Evolutionary conservation across 2,888 invertebrate species (phyloP).

Genomic region (Lamellibrachia columna): DNA sequence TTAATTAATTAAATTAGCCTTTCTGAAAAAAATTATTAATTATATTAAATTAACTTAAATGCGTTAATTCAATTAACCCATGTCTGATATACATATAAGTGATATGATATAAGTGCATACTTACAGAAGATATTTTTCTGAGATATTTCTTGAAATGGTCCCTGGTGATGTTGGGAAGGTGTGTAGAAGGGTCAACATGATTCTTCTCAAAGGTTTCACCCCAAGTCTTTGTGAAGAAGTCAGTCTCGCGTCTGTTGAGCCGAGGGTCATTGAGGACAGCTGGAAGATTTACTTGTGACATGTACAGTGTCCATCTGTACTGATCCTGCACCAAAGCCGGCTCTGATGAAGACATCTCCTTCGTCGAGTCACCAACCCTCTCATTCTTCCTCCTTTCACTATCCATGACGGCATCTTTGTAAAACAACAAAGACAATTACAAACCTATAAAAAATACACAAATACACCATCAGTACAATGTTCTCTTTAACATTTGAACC

Average conservation of each 20-base stretch:
- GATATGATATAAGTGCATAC: constrained; percentile 34
- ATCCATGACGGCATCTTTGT: background rate
- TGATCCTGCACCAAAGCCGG: constrained; percentile 63
- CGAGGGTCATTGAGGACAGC: constrained; percentile 95
- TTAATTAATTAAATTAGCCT: too few relatives aligned
- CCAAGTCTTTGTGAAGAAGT: constrained; percentile 98
- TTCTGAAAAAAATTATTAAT: too few relatives aligned
- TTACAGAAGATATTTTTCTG: constrained; percentile 72
- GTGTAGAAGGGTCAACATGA: constrained; percentile 80
- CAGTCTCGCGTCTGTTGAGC: constrained; percentile 74
- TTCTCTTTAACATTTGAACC: too few relatives aligned
- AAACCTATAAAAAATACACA: background rate
- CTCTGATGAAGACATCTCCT: constrained; percentile 28
- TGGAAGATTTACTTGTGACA: constrained; percentile 92
- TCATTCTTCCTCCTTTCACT: background rate
- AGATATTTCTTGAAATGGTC: constrained; percentile 89
- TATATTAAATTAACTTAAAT: too few relatives aligned
- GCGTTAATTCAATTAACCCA: constrained; percentile 25
- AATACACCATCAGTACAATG: too few relatives aligned
- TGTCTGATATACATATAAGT: constrained; percentile 25
- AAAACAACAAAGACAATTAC: background rate
- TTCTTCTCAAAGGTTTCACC: constrained; percentile 91
- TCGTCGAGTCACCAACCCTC: background rate
- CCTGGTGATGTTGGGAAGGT: constrained; percentile 83
- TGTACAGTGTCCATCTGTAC: constrained; percentile 82